Evolutionary conservation across 2,113 vertebrate genomes (phyloP).

Genomic region (Ornithorhynchus anatinus): DNA sequence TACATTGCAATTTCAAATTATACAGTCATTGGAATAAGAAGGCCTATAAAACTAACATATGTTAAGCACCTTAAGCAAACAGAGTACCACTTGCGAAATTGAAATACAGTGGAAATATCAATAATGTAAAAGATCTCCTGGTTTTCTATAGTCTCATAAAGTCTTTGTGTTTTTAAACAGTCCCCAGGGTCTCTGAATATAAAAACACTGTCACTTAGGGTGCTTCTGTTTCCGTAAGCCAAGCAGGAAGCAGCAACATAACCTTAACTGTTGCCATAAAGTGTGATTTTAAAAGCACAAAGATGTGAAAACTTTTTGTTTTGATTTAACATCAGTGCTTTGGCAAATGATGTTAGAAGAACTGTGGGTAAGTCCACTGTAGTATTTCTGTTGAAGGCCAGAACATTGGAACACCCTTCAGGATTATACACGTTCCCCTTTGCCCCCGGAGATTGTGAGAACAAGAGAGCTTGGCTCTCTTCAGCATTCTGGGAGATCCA

Average conservation of each 20-base stretch:
- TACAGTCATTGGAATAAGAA: constrained; percentile 14
- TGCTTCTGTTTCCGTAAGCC: constrained; percentile 23
- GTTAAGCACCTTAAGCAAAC: constrained; percentile 27
- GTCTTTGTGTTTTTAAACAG: constrained; percentile 41
- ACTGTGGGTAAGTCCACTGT: too few relatives aligned
- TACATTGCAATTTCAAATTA: neutral
- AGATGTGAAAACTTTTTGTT: neutral
- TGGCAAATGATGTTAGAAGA: neutral
- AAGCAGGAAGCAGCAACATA: neutral
- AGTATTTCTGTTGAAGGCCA: too few relatives aligned
- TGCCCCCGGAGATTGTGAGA: too few relatives aligned
- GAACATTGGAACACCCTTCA: too few relatives aligned
- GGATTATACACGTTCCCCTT: too few relatives aligned
- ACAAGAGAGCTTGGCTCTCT: too few relatives aligned
- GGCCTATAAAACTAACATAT: neutral
- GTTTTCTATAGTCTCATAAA: constrained; percentile 33
- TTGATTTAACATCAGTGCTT: neutral
- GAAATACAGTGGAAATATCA: constrained; percentile 48
- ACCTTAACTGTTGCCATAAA: constrained; percentile 15
- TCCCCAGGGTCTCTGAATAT: constrained; percentile 39
- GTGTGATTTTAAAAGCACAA: neutral
- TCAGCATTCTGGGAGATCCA: too few relatives aligned
- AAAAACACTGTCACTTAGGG: constrained; percentile 56
- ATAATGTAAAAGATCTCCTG: constrained; percentile 51
- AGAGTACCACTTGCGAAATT: constrained; percentile 21